Evolutionary conservation across 2,797 vertebrate species (phyloP).

Genomic region (Spinibarbus caldwelli): DNA sequence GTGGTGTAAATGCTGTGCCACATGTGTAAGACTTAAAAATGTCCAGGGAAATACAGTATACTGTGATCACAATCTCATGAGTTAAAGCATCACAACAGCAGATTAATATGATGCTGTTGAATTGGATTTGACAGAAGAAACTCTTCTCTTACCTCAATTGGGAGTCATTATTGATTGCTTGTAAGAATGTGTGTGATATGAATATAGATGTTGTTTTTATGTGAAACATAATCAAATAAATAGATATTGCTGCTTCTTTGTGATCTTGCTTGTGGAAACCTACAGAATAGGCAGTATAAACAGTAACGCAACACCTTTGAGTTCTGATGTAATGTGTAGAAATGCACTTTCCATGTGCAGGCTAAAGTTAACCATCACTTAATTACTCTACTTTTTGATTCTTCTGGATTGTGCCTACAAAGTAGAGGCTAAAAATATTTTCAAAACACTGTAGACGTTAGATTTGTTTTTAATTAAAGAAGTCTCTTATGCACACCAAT

Average conservation of each 20-base stretch:
- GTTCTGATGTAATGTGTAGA: conserved; percentile 26
- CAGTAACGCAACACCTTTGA: neutral
- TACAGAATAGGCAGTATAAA: neutral
- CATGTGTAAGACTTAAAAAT: conserved; percentile 32
- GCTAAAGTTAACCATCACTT: neutral
- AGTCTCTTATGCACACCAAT: neutral
- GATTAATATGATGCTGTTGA: neutral
- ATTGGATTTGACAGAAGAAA: conserved; percentile 16
- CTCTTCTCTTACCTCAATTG: neutral
- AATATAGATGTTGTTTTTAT: neutral
- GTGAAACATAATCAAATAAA: neutral
- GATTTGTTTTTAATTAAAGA: neutral
- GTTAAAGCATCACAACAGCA: conserved; percentile 10
- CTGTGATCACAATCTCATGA: conserved; percentile 16
- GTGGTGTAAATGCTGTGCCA: conserved; percentile 44
- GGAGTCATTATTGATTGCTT: neutral
- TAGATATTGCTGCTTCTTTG: neutral
- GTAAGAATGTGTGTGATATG: neutral
- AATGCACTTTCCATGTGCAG: conserved; percentile 4
- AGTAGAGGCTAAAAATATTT: neutral
- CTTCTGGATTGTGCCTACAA: neutral
- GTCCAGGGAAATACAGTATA: conserved; percentile 20
- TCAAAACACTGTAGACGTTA: neutral
- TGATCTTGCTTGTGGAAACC: neutral
- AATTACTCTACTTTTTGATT: conserved; percentile 3